Percentiles rank a stretch among this genome's conserved stretches.
Conservation (phyloP, 2,888 invertebrate genomes). For the Homarus gammarus region DNA sequence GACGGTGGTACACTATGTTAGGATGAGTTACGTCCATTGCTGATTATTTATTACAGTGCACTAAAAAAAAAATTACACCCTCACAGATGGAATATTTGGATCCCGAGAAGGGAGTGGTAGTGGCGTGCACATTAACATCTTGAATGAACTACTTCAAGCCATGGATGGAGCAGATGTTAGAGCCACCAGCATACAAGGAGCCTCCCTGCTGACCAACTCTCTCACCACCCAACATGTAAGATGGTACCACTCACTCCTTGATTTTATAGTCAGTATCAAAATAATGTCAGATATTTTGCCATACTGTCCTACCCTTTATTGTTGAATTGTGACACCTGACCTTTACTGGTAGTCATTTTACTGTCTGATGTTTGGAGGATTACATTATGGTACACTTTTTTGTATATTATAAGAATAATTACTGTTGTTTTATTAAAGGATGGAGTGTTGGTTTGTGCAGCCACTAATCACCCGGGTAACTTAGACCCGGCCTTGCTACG, state of each 20-base stretch:
- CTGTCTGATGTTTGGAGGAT: not conserved
- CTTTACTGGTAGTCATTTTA: not conserved
- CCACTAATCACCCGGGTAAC: conserved; percentile 60
- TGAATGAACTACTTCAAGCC: conserved; percentile 71
- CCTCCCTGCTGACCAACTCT: conserved; percentile 35
- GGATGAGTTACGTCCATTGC: too few relatives aligned
- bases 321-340: too few relatives aligned
- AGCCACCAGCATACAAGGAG: conserved; percentile 61
- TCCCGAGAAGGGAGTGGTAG: conserved; percentile 22
- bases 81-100: conserved; percentile 68
- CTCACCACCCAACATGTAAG: not conserved
- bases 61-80: too few relatives aligned
- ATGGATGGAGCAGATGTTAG: conserved; percentile 69
- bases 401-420: too few relatives aligned
- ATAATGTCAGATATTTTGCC: not conserved
- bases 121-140: conserved; percentile 41
- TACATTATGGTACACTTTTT: not conserved
- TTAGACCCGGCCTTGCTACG: conserved; percentile 68
- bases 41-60: too few relatives aligned
- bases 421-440: conserved; percentile 64
- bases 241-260: too few relatives aligned
- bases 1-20: too few relatives aligned
- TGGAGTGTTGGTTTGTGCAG: conserved; percentile 66
- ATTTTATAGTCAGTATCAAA: too few relatives aligned
- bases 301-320: not conserved